Evolutionary conservation across 2,113 vertebrate species (phyloP), one percentile per base, ranked within the genome.

Genomic region (Lontra canadensis): DNA sequence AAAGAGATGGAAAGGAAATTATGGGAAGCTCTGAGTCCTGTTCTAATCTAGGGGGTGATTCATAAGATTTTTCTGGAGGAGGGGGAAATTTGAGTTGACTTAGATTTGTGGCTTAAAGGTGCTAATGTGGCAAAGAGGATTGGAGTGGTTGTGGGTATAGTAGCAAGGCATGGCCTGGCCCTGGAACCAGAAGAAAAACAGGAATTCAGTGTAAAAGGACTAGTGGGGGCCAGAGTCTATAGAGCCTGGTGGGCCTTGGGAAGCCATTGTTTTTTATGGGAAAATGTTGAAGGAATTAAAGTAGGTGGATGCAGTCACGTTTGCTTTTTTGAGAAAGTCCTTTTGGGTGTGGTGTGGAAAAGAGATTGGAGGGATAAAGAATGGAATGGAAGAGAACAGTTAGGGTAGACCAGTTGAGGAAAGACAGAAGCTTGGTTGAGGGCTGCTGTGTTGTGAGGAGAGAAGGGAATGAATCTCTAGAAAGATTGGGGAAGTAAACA

Each of bases 31-130:
- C 59, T 87, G 67, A 76, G 79, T 18, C 57, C 13, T 83, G 26
- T 86, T 90, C 13, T 52, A 59, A 42, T 90, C 65, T 96, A 86
- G 3, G 61, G 10, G 12, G 14, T 49, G 29, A 88, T 26, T 90
- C 23, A 90, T 20, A 94, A 76, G 44, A 73, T 61, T 96, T 96
- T 96, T 96, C 67, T 95, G 55, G 86, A 82, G 44, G 29, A 93
- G 34, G 57, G 36, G 13, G 42, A 67, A 25, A 52, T 94, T 94
- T 87, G 61, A 73, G 26, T 91, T 90, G 21, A 74, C 91, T 95
- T 97, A n/a, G n/a, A 65, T 94, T 95, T 96, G 36, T 94, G 73
- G 20, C 29, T 42, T 13, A 42, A 76, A 73, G 25, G 20, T 90
- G 7, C 26, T 39, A 67, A 85, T 76, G 52, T 82, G 23, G 34